These are phyloP conservation scores for Xylota segnis DNA, from an alignment of 2,888 invertebrate species.

Conservation along the genomic window DNA sequence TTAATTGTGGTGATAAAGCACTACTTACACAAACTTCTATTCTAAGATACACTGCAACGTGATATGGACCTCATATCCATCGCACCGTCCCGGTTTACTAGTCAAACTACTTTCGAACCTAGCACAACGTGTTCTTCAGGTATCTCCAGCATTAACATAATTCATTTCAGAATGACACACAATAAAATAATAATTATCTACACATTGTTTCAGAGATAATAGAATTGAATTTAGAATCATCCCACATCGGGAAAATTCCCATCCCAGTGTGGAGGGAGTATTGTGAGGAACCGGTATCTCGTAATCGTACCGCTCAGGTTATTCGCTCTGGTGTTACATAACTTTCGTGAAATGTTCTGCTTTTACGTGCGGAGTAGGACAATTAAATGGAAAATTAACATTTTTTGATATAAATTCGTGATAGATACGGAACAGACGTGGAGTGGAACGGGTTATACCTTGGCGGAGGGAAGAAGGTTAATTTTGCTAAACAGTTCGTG, in stretches of 20 bases:
- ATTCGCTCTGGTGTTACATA: conserved; percentile 3
- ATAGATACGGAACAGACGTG: not conserved
- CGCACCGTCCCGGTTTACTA: not conserved
- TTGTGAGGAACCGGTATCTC: not conserved
- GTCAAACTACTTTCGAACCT: conserved; percentile 31
- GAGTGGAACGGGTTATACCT: not conserved
- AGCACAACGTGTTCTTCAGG: conserved; percentile 20
- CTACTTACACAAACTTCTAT: not conserved
- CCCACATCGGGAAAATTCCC: not conserved
- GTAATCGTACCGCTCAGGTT: conserved; percentile 7
- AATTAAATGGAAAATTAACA: conserved; percentile 2
- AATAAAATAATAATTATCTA: not conserved
- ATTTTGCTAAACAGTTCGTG: not conserved
- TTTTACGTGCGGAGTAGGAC: not conserved
- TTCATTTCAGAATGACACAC: conserved; percentile 1
- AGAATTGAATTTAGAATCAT: not conserved
- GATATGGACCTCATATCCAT: not conserved
- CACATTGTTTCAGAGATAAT: not conserved
- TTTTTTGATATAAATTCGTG: not conserved
- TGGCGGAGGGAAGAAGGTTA: not conserved
- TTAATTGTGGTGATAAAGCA: not conserved
- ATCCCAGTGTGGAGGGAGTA: not conserved
- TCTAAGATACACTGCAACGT: not conserved
- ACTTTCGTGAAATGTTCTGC: not conserved
- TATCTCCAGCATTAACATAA: not conserved